Conservation (phyloP, 2,797 vertebrate genomes). For the Adelosebastes latens region DNA sequence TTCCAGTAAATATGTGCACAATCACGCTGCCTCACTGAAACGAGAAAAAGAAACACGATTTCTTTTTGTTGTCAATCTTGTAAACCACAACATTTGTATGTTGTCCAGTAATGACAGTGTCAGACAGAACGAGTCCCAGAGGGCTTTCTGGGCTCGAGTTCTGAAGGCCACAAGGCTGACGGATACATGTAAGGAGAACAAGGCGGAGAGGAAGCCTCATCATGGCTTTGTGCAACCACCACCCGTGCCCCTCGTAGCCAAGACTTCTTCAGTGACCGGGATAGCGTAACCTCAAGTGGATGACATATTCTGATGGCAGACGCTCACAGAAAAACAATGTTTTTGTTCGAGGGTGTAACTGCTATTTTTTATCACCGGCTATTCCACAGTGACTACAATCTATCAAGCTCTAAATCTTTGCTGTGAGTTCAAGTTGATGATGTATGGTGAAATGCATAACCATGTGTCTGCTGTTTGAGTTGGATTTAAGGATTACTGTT, state of each 20-base stretch:
- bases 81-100: conserved; percentile 73
- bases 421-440: conserved; percentile 45
- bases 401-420: conserved; percentile 53
- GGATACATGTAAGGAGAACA: conserved; percentile 70
- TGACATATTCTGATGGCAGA: conserved; percentile 73
- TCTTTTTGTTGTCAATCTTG: conserved; percentile 69
- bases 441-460: conserved; percentile 44
- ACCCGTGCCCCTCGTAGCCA: conserved; percentile 65
- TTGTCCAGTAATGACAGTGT: conserved; percentile 78
- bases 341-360: conserved; percentile 65
- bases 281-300: conserved; percentile 71
- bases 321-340: conserved; percentile 56
- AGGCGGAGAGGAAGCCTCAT: conserved; percentile 66
- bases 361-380: conserved; percentile 46
- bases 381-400: conserved; percentile 48
- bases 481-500: conserved; percentile 27
- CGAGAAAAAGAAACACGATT: conserved; percentile 51
- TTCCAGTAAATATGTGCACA: conserved; percentile 65
- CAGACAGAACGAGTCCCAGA: conserved; percentile 59
- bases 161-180: conserved; percentile 75
- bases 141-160: conserved; percentile 64
- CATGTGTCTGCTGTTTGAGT: conserved; percentile 40
- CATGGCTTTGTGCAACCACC: conserved; percentile 68
- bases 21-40: conserved; percentile 43
- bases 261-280: conserved; percentile 72